Percentiles rank a stretch among this genome's conserved stretches.
Evolutionary conservation across 1,140 invertebrate genomes (phyloP).

Genomic region (Eriosoma lanigerum): DNA sequence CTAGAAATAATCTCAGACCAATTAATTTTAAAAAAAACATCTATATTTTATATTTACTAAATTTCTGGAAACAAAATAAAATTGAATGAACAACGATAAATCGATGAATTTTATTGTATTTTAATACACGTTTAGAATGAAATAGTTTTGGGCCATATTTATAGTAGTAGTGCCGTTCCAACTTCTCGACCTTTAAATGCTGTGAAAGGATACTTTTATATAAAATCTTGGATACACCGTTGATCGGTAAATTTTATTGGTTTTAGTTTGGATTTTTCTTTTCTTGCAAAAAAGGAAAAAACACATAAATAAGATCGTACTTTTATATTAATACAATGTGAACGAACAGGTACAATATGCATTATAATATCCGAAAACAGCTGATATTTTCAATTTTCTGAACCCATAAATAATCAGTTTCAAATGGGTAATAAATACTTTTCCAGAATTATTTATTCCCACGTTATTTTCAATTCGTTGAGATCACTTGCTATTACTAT

Average conservation of each 20-base stretch:
- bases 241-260: slow-evolving; percentile 8
- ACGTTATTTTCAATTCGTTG: neutral
- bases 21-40: too few species aligned
- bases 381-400: slow-evolving; percentile 19
- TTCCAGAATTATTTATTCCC: slow-evolving; percentile 11
- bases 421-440: neutral
- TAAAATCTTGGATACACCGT: neutral
- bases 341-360: slow-evolving; percentile 5
- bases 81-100: too few species aligned
- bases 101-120: too few species aligned
- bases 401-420: slow-evolving; percentile 32
- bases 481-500: too few species aligned
- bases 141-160: too few species aligned
- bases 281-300: neutral
- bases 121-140: too few species aligned
- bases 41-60: too few species aligned
- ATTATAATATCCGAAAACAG: slow-evolving; percentile 10
- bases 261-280: neutral
- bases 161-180: neutral
- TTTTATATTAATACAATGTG: slow-evolving; percentile 22
- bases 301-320: slow-evolving; percentile 1
- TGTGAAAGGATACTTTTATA: neutral
- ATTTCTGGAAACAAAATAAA: too few species aligned
- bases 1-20: too few species aligned
- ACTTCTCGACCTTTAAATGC: slow-evolving; percentile 4